Percentiles rank a stretch among this genome's conserved stretches.
phyloP scores from a whole-genome alignment of 2,797 vertebrate species.

The Tenualosa ilisha region DNA sequence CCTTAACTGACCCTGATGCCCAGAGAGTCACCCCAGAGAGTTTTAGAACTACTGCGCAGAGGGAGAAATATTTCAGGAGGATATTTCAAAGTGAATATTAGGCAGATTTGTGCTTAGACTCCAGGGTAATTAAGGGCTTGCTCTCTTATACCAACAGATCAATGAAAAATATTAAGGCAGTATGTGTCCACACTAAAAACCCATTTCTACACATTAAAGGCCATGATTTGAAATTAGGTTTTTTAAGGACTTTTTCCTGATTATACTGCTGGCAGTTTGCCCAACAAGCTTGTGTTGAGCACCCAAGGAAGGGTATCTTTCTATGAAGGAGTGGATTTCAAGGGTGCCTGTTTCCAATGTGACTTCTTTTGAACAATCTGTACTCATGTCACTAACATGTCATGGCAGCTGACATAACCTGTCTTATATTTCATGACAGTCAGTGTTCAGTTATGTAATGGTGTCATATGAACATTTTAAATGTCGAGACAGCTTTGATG shows the following conservation, averaged over 20 bases:
- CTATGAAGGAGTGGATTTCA: neutral
- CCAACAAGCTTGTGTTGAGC: neutral
- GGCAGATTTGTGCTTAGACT: neutral
- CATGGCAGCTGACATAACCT: neutral
- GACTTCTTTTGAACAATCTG: no score
- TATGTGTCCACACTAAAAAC: neutral
- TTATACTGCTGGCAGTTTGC: neutral
- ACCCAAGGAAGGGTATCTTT: neutral
- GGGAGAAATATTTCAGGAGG: neutral
- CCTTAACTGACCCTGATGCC: neutral
- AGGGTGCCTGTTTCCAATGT: neutral
- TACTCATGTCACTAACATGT: neutral
- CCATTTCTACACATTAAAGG: neutral
- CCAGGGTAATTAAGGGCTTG: neutral
- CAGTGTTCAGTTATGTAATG: neutral
- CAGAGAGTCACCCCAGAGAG: neutral
- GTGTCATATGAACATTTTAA: neutral
- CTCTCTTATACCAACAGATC: neutral
- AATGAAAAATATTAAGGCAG: conserved; percentile 1
- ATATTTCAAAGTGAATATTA: neutral
- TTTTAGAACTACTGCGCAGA: neutral
- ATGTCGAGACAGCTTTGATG: neutral
- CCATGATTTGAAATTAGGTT: neutral
- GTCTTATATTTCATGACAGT: neutral
- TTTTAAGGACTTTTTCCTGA: neutral